Evolutionary conservation across 2,797 vertebrate genomes (phyloP).

Genomic region (Moxostoma hubbsi): DNA sequence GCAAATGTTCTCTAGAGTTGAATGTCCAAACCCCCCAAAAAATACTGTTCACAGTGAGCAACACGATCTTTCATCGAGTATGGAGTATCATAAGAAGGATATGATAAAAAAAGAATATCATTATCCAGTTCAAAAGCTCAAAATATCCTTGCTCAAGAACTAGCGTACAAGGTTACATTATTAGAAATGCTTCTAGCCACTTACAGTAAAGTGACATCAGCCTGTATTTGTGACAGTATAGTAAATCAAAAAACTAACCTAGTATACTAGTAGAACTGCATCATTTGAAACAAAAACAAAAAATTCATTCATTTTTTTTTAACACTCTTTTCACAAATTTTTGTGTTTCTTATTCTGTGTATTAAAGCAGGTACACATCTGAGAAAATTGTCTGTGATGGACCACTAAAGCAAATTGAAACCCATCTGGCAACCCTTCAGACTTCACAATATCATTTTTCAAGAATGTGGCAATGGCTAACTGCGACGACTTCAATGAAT

Average conservation of each 20-base stretch:
- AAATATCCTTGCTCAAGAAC: constrained; percentile 5
- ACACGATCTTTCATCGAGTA: neutral
- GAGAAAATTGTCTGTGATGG: constrained; percentile 1
- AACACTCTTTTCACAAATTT: neutral
- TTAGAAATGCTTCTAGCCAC: neutral
- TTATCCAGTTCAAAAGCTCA: neutral
- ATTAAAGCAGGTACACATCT: constrained; percentile 27
- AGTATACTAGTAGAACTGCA: neutral
- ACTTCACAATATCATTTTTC: constrained; percentile 28
- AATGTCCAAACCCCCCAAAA: neutral
- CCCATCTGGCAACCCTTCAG: constrained; percentile 31
- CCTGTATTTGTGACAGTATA: neutral
- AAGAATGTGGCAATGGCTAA: constrained; percentile 38
- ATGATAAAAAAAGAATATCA: neutral
- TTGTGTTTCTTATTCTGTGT: neutral
- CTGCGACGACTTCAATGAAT: constrained; percentile 32
- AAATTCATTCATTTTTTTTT: neutral
- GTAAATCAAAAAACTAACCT: neutral
- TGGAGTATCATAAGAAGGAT: neutral
- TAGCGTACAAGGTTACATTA: neutral
- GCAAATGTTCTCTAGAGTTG: neutral
- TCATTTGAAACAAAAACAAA: neutral
- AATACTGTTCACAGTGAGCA: neutral
- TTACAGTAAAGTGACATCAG: constrained; percentile 1
- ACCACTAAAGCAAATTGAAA: constrained; percentile 15